These are phyloP conservation scores for Delphinus delphis DNA, from an alignment of 2,113 vertebrate species.

Conservation along the genomic window DNA sequence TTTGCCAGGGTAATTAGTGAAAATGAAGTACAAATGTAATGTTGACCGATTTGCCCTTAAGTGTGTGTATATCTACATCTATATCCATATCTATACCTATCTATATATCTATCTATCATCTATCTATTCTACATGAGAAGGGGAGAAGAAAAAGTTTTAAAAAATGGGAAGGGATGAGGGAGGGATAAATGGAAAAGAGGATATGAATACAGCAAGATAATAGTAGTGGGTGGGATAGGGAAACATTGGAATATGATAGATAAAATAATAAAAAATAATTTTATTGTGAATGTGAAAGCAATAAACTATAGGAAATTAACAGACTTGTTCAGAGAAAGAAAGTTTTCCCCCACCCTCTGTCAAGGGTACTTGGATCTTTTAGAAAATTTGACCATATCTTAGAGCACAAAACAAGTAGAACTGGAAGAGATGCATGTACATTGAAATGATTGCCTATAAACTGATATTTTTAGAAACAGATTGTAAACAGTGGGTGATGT, in stretches of 20 bases:
- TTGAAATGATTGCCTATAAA: conserved; percentile 33
- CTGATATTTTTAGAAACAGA: conserved; percentile 44
- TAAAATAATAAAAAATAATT: conserved; percentile 12
- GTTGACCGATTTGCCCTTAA: neutral
- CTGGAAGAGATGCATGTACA: neutral
- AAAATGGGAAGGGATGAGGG: neutral
- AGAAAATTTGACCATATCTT: conserved; percentile 35
- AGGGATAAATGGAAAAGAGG: neutral
- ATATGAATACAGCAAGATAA: conserved; percentile 11
- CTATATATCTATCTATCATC: neutral
- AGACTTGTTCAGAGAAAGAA: neutral
- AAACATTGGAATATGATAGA: neutral
- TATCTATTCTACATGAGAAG: neutral
- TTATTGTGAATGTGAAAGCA: neutral
- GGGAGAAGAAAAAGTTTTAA: neutral
- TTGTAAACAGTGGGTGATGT: conserved; percentile 27
- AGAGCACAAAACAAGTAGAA: neutral
- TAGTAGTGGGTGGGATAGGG: neutral
- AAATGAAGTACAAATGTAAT: neutral
- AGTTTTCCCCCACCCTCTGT: neutral
- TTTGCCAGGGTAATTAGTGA: neutral
- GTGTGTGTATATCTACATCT: neutral
- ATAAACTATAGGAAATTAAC: conserved; percentile 1
- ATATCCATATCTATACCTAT: neutral
- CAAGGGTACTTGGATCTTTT: neutral